Evolutionary conservation across 2,888 invertebrate genomes (phyloP), one percentile per base, ranked within the genome.

Genomic region (Tipula helvola): DNA sequence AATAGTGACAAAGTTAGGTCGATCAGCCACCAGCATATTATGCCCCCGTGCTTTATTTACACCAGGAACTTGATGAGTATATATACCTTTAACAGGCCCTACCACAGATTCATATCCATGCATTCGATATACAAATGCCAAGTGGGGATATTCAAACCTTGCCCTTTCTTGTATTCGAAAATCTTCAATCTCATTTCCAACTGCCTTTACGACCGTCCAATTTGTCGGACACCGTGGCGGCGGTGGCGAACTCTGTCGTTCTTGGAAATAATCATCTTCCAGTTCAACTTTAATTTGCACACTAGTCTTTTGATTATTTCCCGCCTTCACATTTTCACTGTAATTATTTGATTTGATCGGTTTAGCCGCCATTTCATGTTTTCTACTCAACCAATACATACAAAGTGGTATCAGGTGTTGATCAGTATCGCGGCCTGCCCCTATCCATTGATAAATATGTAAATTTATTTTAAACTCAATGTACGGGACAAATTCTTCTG

Each of bases 1-100:
- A 89, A 98, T 97, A 47, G 97, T 97, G 36, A 98, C 98, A 91
- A 96, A 97, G 83, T 97, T 96, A 41, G 98, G 98, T 44, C 98
- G 92, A 89, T 96, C 95, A 0, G 95, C 94, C 4, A 94, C 94
- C 88, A 98, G 93, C 89, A 98, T 93, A 1, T 96, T 95, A 90
- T 97, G 97, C n/a, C 97, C 97, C 71, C 97, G 93, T 0, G 97
- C 96, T 90, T 93, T 93, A 1, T 93, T 92, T 42, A 92, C 90
- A 0, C 93, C 93, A 85, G 93, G 92, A 86, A 94, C 93, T 87
- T 94, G 94, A 87, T 94, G 94, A 87, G 93, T 93, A 90, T 96
- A 96, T 88, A 96, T 95, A 52, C 96, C 96, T 90, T 96, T 96
- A 0, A 96, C 95, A 0, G 96, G 96, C 0, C 96, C 96, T 4